phyloP scores from a whole-genome alignment of 2,113 vertebrate species.

The Dromiciops gliroides region DNA sequence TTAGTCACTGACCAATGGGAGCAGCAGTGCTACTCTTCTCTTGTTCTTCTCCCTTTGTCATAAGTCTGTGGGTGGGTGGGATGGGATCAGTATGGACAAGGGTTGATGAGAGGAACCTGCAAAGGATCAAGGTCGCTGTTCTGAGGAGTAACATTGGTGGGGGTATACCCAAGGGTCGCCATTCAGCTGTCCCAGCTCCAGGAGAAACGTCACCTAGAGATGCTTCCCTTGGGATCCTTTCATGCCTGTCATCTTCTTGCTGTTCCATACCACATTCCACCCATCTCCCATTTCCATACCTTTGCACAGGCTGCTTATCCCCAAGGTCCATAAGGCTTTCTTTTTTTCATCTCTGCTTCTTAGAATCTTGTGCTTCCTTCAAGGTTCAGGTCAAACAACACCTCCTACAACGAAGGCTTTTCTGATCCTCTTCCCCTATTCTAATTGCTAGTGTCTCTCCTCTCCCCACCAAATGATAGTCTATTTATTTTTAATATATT shows the following conservation, averaged over 20 bases:
- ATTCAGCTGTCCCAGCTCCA: too few relatives aligned
- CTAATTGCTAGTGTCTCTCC: too few relatives aligned
- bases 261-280: background rate
- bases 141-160: background rate
- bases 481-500: too few relatives aligned
- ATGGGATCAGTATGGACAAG: background rate
- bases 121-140: background rate
- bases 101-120: background rate
- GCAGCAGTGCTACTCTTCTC: background rate
- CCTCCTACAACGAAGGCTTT: background rate
- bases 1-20: background rate
- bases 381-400: background rate
- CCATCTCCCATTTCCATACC: background rate
- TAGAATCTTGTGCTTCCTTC: background rate
- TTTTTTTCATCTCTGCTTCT: background rate
- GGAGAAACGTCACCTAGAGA: background rate
- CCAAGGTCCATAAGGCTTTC: background rate
- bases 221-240: background rate
- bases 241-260: background rate
- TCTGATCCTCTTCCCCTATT: background rate
- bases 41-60: background rate
- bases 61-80: background rate
- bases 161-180: background rate
- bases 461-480: background rate
- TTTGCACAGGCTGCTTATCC: background rate